Evolutionary conservation across 2,888 invertebrate genomes (phyloP), one percentile per base, ranked within the genome.

Genomic region (Tenthredo notha): DNA sequence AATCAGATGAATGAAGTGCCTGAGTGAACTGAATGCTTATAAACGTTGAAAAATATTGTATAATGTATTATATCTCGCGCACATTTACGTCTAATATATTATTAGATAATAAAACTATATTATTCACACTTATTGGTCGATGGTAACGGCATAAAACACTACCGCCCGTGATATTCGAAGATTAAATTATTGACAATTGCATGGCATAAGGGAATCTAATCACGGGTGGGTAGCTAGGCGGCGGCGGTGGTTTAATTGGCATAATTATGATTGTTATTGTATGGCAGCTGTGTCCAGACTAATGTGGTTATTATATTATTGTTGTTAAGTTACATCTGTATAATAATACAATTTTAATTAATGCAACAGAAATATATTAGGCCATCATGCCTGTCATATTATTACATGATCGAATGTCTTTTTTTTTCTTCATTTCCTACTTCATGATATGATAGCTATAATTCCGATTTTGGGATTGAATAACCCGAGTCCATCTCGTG

Each of bases 1-100:
- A 67, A 67, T 67, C 67, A 33, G 67, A 67, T 33, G 18, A 67
- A 33, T 33, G 67, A 33, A 67, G 67, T 67, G 67, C 67, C 29
- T 33, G 67, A 47, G 47, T 47, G 47, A 47, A 47, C 3, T 15
- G 47, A 67, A 67, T 67, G 67, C 33, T 67, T 67, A 18, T 67
- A 33, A 67, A 6, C 33, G 33, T 67, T 18, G 0, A 67, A 18
- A 33, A 67, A 67, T 33, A 33, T 67, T 67, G 33, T 67, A 67
- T 29, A 67, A 67, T 67, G 33, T 61, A 61, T 61, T 21, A 61
- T 18, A 67, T 67, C 33, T 67, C 33, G 33, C 67, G 67, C 67
- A 67, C 67, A 67, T 67, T 33, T 33, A 33, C 33, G 5, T 5
- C 5, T 29, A 67, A 18, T 15, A 67, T 67, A 15, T 3, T 67